These are phyloP conservation scores for Andrena bicolor DNA, from an alignment of 2,888 invertebrate species.

Conservation along the genomic window DNA sequence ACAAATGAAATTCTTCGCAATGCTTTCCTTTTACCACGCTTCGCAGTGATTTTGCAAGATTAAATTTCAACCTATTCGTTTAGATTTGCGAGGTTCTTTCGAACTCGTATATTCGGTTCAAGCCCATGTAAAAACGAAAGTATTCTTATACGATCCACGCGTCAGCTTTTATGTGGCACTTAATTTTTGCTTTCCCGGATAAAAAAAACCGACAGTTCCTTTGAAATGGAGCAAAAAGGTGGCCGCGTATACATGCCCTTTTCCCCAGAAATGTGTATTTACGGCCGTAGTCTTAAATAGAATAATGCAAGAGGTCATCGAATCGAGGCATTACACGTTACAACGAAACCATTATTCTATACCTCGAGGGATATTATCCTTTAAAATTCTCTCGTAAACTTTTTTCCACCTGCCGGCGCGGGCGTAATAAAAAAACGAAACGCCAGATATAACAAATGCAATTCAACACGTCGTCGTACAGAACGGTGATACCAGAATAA, in stretches of 20 bases:
- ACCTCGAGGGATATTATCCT: background rate
- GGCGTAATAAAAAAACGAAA: background rate
- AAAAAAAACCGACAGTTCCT: background rate
- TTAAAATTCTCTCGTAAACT: background rate
- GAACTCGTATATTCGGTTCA: conserved; percentile 16
- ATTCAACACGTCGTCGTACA: background rate
- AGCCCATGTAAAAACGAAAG: conserved; percentile 22
- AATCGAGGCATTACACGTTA: background rate
- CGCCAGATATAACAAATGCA: background rate
- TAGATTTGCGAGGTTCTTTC: background rate
- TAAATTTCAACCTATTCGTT: conserved; percentile 11
- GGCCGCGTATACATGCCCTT: background rate
- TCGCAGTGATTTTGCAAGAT: background rate
- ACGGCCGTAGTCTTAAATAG: background rate
- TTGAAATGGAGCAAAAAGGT: background rate
- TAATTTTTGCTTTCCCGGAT: conserved; percentile 19
- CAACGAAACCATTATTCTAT: background rate
- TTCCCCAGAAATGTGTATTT: background rate
- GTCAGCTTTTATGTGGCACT: conserved; percentile 41
- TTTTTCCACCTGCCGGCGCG: background rate
- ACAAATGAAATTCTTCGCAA: background rate
- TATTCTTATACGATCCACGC: conserved; percentile 24
- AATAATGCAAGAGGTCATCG: no score
- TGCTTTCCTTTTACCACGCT: background rate
- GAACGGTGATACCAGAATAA: background rate